Conservation (phyloP, 1,140 invertebrate genomes). For the Eurosta solidaginis region DNA sequence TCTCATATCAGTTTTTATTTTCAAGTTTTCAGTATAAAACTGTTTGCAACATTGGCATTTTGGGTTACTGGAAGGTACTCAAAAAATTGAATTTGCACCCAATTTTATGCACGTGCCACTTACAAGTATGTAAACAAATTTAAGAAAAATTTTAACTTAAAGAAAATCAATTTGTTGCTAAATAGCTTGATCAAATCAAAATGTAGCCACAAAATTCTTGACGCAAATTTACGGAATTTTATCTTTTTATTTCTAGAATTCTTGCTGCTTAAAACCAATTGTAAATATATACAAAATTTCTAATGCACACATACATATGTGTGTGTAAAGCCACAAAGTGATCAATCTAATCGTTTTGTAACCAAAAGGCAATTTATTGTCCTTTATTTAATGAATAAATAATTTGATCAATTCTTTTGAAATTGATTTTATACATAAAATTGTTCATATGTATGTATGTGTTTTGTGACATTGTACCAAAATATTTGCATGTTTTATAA, state of each 20-base stretch:
- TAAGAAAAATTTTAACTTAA: no score
- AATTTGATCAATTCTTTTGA: no score
- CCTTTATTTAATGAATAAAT: background rate
- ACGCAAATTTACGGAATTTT: background rate
- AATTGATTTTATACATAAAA: no score
- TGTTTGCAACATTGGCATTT: no score
- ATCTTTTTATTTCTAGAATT: background rate
- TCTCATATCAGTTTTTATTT: background rate
- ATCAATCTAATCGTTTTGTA: background rate
- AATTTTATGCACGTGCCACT: no score
- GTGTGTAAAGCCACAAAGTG: background rate
- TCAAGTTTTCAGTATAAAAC: no score
- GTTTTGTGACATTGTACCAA: no score
- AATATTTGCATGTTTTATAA: background rate
- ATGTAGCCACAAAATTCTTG: background rate
- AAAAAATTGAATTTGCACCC: no score
- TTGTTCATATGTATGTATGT: background rate
- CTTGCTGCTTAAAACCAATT: no score
- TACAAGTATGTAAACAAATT: no score
- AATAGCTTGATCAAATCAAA: background rate
- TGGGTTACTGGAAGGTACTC: no score
- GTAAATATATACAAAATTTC: background rate
- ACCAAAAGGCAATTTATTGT: background rate
- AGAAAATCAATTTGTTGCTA: background rate
- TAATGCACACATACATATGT: background rate